Percentiles rank a stretch among this genome's conserved stretches.
Conservation (phyloP, 2,888 invertebrate genomes). For the Lycia hirtaria region DNA sequence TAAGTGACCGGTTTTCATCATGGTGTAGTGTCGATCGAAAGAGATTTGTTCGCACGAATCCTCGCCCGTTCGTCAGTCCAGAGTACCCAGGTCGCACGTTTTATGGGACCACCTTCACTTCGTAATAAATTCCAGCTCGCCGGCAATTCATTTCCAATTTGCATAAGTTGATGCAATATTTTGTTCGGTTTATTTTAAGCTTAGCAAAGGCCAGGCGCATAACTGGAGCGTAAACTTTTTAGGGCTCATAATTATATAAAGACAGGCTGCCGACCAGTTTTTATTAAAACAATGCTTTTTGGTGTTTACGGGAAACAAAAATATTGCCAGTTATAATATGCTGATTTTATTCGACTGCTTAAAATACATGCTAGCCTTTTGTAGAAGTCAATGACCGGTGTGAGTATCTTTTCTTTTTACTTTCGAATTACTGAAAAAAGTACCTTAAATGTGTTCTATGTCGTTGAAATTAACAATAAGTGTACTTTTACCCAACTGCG, state of each 20-base stretch:
- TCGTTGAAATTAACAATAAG: too few relatives aligned
- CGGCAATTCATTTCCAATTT: constrained; percentile 45
- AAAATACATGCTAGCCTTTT: not conserved
- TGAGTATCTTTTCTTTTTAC: too few relatives aligned
- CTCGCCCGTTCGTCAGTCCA: not conserved
- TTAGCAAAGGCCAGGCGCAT: constrained; percentile 16
- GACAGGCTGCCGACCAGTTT: constrained; percentile 6
- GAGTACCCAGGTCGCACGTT: constrained; percentile 44
- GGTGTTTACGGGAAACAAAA: not conserved
- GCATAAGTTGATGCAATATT: constrained; percentile 44
- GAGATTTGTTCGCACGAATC: not conserved
- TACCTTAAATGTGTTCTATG: too few relatives aligned
- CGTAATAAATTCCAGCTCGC: constrained; percentile 47
- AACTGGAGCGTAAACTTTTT: constrained; percentile 30
- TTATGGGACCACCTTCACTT: constrained; percentile 47
- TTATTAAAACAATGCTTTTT: constrained; percentile 14
- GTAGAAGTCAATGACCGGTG: too few relatives aligned
- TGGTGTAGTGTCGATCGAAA: too few relatives aligned
- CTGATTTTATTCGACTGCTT: too few relatives aligned
- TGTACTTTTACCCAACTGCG: too few relatives aligned
- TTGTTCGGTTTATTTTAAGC: constrained; percentile 29
- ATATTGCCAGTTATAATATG: not conserved
- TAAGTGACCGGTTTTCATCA: too few relatives aligned
- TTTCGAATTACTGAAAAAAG: too few relatives aligned
- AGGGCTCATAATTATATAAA: constrained; percentile 21